phyloP scores from a whole-genome alignment of 2,797 vertebrate genomes.

The Onychomys leucogaster region DNA sequence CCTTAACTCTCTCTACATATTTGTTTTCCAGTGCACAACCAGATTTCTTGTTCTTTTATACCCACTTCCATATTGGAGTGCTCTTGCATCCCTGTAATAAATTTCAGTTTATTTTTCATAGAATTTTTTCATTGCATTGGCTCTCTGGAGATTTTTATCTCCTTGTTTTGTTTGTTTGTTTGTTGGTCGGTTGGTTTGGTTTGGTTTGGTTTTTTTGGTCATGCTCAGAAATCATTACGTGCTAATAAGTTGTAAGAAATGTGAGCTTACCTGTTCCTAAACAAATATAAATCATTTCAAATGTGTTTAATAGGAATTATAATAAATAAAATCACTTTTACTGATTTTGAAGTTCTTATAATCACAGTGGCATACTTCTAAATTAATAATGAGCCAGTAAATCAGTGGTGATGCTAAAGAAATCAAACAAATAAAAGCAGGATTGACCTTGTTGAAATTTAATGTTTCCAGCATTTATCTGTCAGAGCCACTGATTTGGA shows the following conservation, averaged over 20 bases:
- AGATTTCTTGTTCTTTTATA: not conserved
- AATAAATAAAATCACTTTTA: conserved; percentile 70
- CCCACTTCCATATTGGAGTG: not conserved
- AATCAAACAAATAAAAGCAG: conserved; percentile 67
- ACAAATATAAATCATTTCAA: conserved; percentile 65
- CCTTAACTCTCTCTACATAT: not conserved
- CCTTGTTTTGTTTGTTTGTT: conserved; percentile 37
- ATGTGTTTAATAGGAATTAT: conserved; percentile 59
- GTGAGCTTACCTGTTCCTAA: conserved; percentile 63
- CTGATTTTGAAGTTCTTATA: conserved; percentile 62
- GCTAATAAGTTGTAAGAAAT: conserved; percentile 64
- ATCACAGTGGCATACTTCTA: conserved; percentile 20
- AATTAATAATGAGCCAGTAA: conserved; percentile 60
- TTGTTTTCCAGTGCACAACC: not conserved
- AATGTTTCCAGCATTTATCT: conserved; percentile 62
- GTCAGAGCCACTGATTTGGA: conserved; percentile 69
- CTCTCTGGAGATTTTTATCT: not conserved
- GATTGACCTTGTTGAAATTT: conserved; percentile 66
- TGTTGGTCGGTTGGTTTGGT: not conserved
- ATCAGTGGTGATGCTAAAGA: conserved; percentile 14
- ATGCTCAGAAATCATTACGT: conserved; percentile 57
- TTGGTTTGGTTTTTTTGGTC: conserved; percentile 22
- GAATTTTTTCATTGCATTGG: not conserved
- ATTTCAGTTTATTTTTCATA: conserved; percentile 18
- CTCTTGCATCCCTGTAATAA: not conserved